A percentile compares a stretch with the other conserved stretches of the same genome.
Conservation (phyloP, 2,888 invertebrate genomes). For the Cerastoderma edule region DNA sequence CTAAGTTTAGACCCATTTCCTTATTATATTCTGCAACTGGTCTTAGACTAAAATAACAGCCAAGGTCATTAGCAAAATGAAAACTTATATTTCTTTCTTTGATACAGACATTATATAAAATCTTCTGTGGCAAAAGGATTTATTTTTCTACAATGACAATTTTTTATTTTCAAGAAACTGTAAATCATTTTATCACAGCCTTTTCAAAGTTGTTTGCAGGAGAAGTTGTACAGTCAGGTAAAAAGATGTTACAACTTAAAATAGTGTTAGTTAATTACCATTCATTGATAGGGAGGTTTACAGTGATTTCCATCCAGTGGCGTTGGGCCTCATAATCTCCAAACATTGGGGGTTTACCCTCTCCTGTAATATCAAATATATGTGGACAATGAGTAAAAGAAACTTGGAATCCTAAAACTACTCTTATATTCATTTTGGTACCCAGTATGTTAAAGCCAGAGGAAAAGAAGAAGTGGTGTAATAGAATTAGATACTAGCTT, state of each 20-base stretch:
- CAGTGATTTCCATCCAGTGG: conserved; percentile 99
- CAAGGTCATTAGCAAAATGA: too few relatives aligned
- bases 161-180: background rate
- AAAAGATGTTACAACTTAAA: background rate
- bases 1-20: too few relatives aligned
- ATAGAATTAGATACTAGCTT: background rate
- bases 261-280: conserved; percentile 84
- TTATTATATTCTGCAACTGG: too few relatives aligned
- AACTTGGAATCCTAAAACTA: background rate
- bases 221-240: background rate
- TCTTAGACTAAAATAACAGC: too few relatives aligned
- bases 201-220: background rate
- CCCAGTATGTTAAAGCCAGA: background rate
- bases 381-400: background rate
- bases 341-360: conserved; percentile 91
- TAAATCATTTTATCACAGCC: background rate
- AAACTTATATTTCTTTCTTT: background rate
- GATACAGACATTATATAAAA: background rate
- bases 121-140: background rate
- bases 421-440: background rate
- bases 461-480: background rate
- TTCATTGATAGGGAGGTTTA: conserved; percentile 89
- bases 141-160: too few relatives aligned
- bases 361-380: conserved; percentile 67
- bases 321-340: conserved; percentile 99